Conservation (phyloP, 35 echinoderm and acorn worm genomes). For the Anneissia japonica region DNA sequence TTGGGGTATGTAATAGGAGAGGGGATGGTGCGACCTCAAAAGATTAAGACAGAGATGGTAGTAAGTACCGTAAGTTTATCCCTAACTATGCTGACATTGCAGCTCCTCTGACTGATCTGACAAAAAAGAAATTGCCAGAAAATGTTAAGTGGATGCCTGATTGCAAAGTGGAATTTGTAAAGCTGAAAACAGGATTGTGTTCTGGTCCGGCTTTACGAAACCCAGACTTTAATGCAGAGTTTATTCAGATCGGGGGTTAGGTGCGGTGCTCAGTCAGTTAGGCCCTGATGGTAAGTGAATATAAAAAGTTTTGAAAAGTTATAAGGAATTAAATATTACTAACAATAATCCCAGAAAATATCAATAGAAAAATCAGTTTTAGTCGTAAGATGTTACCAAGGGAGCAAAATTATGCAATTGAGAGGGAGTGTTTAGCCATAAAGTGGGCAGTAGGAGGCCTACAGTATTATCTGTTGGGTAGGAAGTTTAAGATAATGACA, state of each 20-base stretch:
- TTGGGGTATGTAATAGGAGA: constrained; percentile 38
- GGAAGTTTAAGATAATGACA: not conserved
- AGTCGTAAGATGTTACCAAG: constrained; percentile 3
- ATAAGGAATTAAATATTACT: no score
- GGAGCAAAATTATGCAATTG: not conserved
- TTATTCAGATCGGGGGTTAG: not conserved
- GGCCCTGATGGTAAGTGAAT: not conserved
- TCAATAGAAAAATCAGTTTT: not conserved
- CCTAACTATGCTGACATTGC: constrained; percentile 3
- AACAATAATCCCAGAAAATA: constrained; percentile 36
- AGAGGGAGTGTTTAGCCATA: constrained; percentile 10
- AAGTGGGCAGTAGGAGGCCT: constrained; percentile 18
- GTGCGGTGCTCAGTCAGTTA: constrained; percentile 25
- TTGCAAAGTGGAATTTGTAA: constrained; percentile 13
- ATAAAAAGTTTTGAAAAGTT: no score
- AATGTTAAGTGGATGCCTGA: not conserved
- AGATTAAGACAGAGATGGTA: constrained; percentile 30
- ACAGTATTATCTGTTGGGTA: constrained; percentile 10
- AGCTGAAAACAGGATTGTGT: constrained; percentile 10
- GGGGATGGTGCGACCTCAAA: constrained; percentile 4
- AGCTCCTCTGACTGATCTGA: constrained; percentile 18
- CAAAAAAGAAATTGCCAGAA: not conserved
- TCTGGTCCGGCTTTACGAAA: not conserved
- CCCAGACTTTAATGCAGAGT: not conserved
- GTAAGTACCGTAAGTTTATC: constrained; percentile 16